Evolutionary conservation across 2,113 vertebrate genomes (phyloP).

Genomic region (Vulpes ferrilata): DNA sequence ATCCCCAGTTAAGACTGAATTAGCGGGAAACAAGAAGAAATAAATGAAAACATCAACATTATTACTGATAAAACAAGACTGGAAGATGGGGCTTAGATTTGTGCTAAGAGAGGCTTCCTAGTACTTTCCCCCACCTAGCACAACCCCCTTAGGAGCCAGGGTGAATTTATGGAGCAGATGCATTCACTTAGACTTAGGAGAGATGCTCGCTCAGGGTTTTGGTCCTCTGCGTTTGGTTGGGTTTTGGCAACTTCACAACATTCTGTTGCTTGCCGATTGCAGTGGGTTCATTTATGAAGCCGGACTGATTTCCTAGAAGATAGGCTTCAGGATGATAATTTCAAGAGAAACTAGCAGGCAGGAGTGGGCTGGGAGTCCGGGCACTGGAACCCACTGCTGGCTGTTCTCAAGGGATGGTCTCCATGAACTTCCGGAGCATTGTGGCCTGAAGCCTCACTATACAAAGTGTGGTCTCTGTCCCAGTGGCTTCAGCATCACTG

Average conservation of each 20-base stretch:
- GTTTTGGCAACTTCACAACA: not conserved
- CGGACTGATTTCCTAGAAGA: not conserved
- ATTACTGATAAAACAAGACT: not conserved
- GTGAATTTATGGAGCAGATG: not conserved
- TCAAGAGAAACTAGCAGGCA: not conserved
- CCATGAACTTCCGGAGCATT: not conserved
- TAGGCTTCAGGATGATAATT: not conserved
- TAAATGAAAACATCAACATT: not conserved
- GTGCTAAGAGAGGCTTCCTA: not conserved
- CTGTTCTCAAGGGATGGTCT: not conserved
- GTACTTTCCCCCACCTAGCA: too few species aligned
- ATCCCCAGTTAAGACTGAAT: not conserved
- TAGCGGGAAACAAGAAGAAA: conserved; percentile 5
- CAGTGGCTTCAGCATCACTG: fast-evolving
- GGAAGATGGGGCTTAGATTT: not conserved
- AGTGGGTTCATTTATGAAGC: not conserved
- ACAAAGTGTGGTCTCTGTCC: too few species aligned
- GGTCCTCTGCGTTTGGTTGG: not conserved
- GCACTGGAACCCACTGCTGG: not conserved
- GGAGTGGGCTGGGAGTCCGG: not conserved
- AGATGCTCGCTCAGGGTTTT: not conserved
- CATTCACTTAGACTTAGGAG: not conserved
- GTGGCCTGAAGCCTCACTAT: not conserved
- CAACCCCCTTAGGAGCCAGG: not conserved
- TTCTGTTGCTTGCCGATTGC: not conserved